Conservation (phyloP, 2,797 vertebrate genomes). For the Anguilla megastoma region DNA sequence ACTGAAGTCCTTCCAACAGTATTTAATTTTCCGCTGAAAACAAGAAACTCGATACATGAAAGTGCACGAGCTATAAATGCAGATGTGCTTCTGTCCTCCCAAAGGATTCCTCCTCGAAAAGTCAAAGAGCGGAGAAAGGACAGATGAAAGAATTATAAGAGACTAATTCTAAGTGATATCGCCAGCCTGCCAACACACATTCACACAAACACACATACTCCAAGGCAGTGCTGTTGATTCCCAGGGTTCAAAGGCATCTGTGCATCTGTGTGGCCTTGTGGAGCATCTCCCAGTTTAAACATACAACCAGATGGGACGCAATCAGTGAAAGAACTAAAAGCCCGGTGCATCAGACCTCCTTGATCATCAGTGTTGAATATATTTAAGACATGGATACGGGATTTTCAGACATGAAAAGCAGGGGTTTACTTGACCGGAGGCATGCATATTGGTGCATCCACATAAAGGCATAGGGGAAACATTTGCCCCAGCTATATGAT, state of each 20-base stretch:
- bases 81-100: conserved; percentile 25
- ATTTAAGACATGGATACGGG: background rate
- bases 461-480: background rate
- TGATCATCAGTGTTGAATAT: background rate
- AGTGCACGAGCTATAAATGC: conserved; percentile 15
- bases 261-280: background rate
- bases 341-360: background rate
- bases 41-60: conserved; percentile 22
- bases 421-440: background rate
- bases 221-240: background rate
- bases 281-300: background rate
- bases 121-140: background rate
- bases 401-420: background rate
- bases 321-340: background rate
- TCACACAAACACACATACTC: background rate
- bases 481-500: background rate
- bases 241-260: background rate
- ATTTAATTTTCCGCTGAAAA: conserved; percentile 21
- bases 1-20: background rate
- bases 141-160: conserved; percentile 15
- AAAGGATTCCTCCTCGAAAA: background rate
- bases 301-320: background rate
- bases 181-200: conserved; percentile 17
- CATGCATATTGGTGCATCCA: background rate
- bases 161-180: background rate